Percentiles rank a stretch among this genome's conserved stretches.
Evolutionary conservation across 2,113 vertebrate genomes (phyloP).

Genomic region (Nannospalax galili): DNA sequence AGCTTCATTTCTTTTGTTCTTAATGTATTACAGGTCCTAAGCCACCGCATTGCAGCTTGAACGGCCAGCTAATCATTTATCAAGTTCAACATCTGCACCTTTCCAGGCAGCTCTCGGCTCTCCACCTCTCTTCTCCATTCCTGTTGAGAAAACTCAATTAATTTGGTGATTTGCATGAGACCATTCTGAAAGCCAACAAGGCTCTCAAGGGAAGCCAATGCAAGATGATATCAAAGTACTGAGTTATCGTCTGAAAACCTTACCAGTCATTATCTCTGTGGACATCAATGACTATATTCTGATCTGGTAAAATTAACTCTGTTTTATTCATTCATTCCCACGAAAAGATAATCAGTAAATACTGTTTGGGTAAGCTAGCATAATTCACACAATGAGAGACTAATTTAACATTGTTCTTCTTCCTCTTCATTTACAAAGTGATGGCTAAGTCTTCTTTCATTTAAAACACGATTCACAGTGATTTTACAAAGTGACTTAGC

Average conservation of each 20-base stretch:
- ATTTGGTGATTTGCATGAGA: not conserved
- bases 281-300: conserved; percentile 34
- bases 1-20: conserved; percentile 45
- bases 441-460: not conserved
- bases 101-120: not conserved
- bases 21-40: conserved; percentile 36
- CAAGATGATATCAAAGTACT: not conserved
- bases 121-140: not conserved
- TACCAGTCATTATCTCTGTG: not conserved
- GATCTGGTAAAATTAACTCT: conserved; percentile 28
- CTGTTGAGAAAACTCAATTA: not conserved
- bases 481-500: conserved; percentile 30
- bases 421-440: not conserved
- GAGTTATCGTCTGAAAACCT: conserved; percentile 15
- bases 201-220: not conserved
- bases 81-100: not conserved
- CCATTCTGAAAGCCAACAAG: conserved; percentile 1
- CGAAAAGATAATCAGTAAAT: not conserved
- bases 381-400: conserved; percentile 14
- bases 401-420: conserved; percentile 36
- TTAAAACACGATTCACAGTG: not conserved
- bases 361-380: not conserved
- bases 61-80: conserved; percentile 41
- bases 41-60: not conserved
- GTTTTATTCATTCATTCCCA: conserved; percentile 7